Evolutionary conservation across 2,888 invertebrate species (phyloP), one percentile per base, ranked within the genome.

Genomic region (Trichogramma evanescens): DNA sequence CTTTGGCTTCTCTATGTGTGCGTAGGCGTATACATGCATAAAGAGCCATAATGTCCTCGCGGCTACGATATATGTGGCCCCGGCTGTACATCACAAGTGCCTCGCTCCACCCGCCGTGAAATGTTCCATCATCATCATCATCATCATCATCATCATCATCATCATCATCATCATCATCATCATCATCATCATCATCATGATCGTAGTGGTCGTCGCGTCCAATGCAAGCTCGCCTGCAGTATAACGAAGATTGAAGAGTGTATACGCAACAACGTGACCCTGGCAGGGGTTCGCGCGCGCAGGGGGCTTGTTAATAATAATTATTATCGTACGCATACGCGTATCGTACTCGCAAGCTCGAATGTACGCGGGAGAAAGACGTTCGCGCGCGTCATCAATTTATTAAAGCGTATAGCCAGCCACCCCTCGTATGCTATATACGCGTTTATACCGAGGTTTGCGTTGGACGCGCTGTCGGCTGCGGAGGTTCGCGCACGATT

Each of bases 161-260:
- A 9, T n/a, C n/a, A 45, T 45, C 45, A 45, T 45, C 45, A 45
- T n/a, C 26, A 26, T 26, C 26, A 26, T 26, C 26, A 26, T 26
- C 1, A 26, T 26, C 26, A 26, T 26, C 3, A 26, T 26, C 26
- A 26, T 26, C 26, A 26, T 26, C 26, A 26, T 26, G 2, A 26
- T 26, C 26, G 0, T 45, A 2, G 45, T 45, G 3, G 45, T 2
- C 54, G 54, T 51, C 53, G 41, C 50, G 59, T 52, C 50, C 60
- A 59, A 58, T 54, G 50, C 9, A 41, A 13, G 50, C 49, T 7
- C 49, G n/a, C 10, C 13, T 49, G 26, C 13, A 50, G 55, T 65
- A 63, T 66, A 68, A 68, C 66, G 66, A 66, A 66, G 66, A 68
- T 68, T 66, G 66, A 68, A 68, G 65, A 67, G 67, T 65, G 62